phyloP scores from a whole-genome alignment of 2,888 invertebrate species.

The Epinotia demarniana region DNA sequence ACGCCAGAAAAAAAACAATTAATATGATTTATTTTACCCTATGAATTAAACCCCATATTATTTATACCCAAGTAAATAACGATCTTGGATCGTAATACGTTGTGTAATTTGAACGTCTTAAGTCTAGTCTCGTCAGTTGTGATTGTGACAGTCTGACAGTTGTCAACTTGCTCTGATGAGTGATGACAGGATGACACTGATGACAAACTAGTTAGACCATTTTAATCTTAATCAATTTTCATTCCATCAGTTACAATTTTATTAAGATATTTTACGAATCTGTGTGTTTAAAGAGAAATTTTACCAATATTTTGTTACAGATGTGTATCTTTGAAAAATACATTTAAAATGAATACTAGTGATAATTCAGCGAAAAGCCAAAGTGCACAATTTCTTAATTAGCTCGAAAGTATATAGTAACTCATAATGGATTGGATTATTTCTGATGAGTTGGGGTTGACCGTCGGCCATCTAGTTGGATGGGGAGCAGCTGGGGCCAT shows the following conservation, averaged over 20 bases:
- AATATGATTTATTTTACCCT: no score
- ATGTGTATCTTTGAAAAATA: conserved; percentile 6
- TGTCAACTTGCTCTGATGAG: conserved; percentile 1
- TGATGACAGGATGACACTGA: not conserved
- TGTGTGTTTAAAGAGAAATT: conserved; percentile 1
- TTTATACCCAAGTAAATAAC: not conserved
- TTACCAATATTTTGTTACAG: not conserved
- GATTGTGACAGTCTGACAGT: no score
- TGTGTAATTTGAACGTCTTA: not conserved
- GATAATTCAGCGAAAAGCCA: conserved; percentile 17
- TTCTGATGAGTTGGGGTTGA: conserved; percentile 89
- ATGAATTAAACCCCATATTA: not conserved
- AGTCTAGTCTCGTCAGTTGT: no score
- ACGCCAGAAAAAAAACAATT: no score
- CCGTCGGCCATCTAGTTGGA: conserved; percentile 90
- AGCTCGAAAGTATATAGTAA: conserved; percentile 29
- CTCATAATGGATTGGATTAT: conserved; percentile 90
- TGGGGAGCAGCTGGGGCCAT: conserved; percentile 94
- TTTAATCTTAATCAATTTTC: conserved; percentile 44
- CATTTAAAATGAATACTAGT: conserved; percentile 10
- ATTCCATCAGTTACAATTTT: conserved; percentile 19
- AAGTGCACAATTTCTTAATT: conserved; percentile 41
- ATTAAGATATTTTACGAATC: conserved; percentile 4
- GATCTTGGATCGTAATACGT: not conserved
- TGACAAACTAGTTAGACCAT: conserved; percentile 18